These are phyloP conservation scores for Macaria liturata DNA, from an alignment of 2,888 invertebrate genomes.

Conservation along the genomic window DNA sequence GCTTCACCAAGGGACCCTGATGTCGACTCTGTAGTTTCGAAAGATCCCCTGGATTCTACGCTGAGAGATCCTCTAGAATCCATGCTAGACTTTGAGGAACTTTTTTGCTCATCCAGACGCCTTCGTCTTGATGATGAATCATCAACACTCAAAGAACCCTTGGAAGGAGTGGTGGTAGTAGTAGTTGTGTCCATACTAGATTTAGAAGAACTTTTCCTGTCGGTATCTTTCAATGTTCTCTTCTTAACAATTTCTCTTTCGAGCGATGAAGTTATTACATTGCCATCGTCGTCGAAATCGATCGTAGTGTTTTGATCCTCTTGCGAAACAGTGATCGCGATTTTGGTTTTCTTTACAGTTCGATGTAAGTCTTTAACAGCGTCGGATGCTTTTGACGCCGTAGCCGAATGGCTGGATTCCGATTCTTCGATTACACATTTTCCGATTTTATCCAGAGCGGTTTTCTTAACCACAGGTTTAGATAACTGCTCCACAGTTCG, in stretches of 20 bases:
- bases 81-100: conserved; percentile 85
- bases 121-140: conserved; percentile 76
- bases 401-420: conserved; percentile 84
- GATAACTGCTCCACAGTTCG: conserved; percentile 75
- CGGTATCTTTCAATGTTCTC: conserved; percentile 70
- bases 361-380: conserved; percentile 75
- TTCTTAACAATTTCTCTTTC: conserved; percentile 72
- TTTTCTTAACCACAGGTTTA: conserved; percentile 75
- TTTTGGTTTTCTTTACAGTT: conserved; percentile 77
- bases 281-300: conserved; percentile 78
- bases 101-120: conserved; percentile 77
- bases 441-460: conserved; percentile 68
- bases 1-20: conserved; percentile 89
- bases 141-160: conserved; percentile 78
- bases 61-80: conserved; percentile 85
- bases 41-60: conserved; percentile 88
- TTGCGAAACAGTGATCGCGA: conserved; percentile 80
- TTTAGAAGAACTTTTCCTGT: conserved; percentile 82
- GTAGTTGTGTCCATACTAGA: conserved; percentile 83
- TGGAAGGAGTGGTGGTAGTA: conserved; percentile 75
- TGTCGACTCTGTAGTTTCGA: conserved; percentile 89
- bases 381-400: conserved; percentile 77
- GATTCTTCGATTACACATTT: conserved; percentile 81
- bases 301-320: conserved; percentile 81
- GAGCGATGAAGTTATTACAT: conserved; percentile 74